A percentile compares a stretch with the other conserved stretches of the same genome.
These are phyloP conservation scores for Romanomermis culicivorax DNA, from an alignment of 2,888 invertebrate genomes.

Conservation along the genomic window DNA sequence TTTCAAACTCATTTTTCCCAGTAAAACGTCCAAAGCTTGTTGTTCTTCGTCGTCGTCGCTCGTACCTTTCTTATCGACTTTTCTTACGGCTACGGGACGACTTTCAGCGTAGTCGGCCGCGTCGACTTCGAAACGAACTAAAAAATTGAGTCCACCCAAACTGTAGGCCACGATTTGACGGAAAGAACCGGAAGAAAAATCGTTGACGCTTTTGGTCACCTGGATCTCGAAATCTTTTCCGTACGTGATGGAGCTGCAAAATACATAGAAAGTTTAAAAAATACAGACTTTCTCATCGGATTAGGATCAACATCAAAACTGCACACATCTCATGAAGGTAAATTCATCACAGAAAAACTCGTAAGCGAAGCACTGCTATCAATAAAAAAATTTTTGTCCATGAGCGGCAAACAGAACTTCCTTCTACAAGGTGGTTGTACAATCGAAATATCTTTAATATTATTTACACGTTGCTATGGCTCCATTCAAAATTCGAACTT, in stretches of 20 bases:
- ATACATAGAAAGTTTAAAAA: no score
- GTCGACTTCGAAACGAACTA: slow-evolving; percentile 2
- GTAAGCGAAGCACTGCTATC: no score
- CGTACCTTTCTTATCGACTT: neutral
- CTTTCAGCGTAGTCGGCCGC: neutral
- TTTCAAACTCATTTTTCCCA: neutral
- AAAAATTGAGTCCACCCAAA: neutral
- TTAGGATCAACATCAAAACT: no score
- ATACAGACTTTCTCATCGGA: no score
- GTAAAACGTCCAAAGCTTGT: neutral
- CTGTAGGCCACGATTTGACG: neutral
- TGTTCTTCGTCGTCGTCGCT: neutral
- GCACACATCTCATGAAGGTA: no score
- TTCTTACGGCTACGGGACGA: neutral
- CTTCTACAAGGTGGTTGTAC: no score
- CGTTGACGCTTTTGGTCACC: neutral
- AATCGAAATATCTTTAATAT: no score
- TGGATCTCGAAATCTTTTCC: neutral
- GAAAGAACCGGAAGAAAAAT: neutral
- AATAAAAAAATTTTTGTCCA: no score
- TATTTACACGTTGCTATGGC: no score
- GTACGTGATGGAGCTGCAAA: neutral
- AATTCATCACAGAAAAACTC: no score
- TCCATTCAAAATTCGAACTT: no score
- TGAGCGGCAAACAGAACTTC: no score